Evolutionary conservation across 2,888 invertebrate genomes (phyloP).

Genomic region (Cheilosia vernalis): DNA sequence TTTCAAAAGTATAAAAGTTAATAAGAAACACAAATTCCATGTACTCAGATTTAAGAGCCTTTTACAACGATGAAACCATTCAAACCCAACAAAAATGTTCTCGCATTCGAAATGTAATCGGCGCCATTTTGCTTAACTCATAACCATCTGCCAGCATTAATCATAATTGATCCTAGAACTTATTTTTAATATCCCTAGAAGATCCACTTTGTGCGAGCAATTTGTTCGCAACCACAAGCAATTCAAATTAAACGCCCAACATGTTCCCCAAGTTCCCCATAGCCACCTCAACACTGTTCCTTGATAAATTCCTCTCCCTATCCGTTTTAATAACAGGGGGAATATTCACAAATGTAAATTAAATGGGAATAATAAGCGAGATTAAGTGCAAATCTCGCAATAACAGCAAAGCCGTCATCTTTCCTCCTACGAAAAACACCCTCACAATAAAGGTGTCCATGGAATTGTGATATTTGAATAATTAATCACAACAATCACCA

Average conservation of each 20-base stretch:
- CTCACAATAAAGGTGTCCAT: slow-evolving; percentile 2
- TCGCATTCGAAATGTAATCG: too few relatives aligned
- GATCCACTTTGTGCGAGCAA: background rate
- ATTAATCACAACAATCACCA: background rate
- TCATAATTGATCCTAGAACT: too few relatives aligned
- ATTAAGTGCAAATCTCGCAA: slow-evolving; percentile 18
- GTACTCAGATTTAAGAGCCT: too few relatives aligned
- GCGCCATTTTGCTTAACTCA: too few relatives aligned
- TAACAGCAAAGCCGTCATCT: background rate
- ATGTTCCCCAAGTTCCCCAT: background rate
- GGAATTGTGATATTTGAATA: background rate
- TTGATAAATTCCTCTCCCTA: background rate
- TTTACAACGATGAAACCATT: too few relatives aligned
- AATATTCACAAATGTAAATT: background rate
- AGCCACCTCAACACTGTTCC: background rate
- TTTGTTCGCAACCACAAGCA: background rate
- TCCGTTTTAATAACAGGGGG: background rate
- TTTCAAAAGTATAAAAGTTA: too few relatives aligned
- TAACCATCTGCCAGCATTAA: too few relatives aligned
- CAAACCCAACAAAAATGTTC: too few relatives aligned
- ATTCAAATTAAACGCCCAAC: background rate
- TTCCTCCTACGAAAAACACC: background rate
- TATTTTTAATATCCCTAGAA: too few relatives aligned
- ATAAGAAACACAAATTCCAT: too few relatives aligned
- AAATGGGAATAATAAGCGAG: slow-evolving; percentile 3